Base-by-base conservation (phyloP, 2,113 vertebrate species). In the Apaloderma vittatum region DNA sequence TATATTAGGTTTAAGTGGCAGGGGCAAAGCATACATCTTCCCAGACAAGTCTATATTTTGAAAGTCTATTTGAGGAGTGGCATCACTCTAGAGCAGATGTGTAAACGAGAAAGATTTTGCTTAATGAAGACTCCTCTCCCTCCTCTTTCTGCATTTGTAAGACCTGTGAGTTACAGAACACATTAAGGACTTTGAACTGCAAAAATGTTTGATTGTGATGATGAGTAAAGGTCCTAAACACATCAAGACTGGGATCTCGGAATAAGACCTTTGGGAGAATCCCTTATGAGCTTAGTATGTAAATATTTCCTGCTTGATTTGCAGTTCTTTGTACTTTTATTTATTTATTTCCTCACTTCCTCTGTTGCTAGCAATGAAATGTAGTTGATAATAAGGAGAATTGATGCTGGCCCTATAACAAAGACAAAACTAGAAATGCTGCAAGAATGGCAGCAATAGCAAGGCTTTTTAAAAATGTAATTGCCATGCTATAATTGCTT, bases 371-470 rank as follows among this genome's bases (percentile, higher is more conserved):
- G 46, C 93, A 83, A 90, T 45, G 51, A 96, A 97, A 94, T 86
- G 34, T 21, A 87, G 58, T 1, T 32, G 36, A 77, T 82, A 84
- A 95, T 43, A 75, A 84, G 21, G 48, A 94, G 37, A 93, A 79
- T 4, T 16, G 48, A 61, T 81, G 8, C 82, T 87, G 43, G 71
- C 34, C 52, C 7, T 48, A 46, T 57, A 94, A 97, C 88, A 87
- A 96, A 96, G 90, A 95, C 85, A 95, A 97, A 97, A 71, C 22
- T 62, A 75, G 70, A 90, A 88, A 72, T n/a, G 17, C n/a, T 79
- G 9, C 52, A 40, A 68, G 65, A 93, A 88, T 23, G 48, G 46
- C 83, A 91, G 61, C 67, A 71, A 15, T 29, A 71, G 48, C 22
- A 84, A 86, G 34, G 30, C 8, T 11, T 48, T 34, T 90, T 93